Conservation (phyloP, 2,888 invertebrate genomes). For the Catocala sponsa region DNA sequence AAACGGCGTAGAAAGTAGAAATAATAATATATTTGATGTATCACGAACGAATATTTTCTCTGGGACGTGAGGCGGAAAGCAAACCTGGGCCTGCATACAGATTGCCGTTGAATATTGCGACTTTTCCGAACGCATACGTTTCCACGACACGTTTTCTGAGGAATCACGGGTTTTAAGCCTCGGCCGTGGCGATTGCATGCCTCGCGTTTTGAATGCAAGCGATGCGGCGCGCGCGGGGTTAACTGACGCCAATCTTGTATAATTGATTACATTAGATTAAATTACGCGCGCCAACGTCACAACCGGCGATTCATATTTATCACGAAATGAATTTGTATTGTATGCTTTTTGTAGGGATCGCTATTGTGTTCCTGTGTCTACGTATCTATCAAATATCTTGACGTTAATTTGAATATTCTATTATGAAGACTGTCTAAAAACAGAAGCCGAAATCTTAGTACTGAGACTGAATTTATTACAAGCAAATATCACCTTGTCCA, state of each 20-base stretch:
- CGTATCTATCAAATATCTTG: not conserved
- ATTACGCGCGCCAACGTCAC: slow-evolving; percentile 16
- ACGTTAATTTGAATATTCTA: not conserved
- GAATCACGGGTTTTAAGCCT: slow-evolving; percentile 52
- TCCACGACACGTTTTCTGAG: slow-evolving; percentile 55
- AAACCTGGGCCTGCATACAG: slow-evolving; percentile 76
- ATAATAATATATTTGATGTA: slow-evolving; percentile 74
- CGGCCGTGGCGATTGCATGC: slow-evolving; percentile 26
- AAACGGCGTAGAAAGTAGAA: slow-evolving; percentile 79
- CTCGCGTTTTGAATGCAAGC: slow-evolving; percentile 40
- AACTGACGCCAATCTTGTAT: slow-evolving; percentile 40
- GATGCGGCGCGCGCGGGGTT: slow-evolving; percentile 35
- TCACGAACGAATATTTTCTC: slow-evolving; percentile 76
- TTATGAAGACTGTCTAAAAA: not conserved
- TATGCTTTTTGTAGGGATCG: not conserved
- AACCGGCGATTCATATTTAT: slow-evolving; percentile 18
- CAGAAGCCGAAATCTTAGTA: not conserved
- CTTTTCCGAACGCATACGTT: slow-evolving; percentile 61
- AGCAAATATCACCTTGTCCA: not conserved
- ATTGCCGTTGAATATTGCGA: slow-evolving; percentile 60
- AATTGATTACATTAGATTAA: slow-evolving; percentile 42
- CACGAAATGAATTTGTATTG: slow-evolving; percentile 8
- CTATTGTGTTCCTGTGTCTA: not conserved
- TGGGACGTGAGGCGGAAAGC: slow-evolving; percentile 76
- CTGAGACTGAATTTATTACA: slow-evolving; percentile 2